Evolutionary conservation across 37 sponge, comb jelly and placozoan species (phyloP).

Genomic region (Halichondria panicea): DNA sequence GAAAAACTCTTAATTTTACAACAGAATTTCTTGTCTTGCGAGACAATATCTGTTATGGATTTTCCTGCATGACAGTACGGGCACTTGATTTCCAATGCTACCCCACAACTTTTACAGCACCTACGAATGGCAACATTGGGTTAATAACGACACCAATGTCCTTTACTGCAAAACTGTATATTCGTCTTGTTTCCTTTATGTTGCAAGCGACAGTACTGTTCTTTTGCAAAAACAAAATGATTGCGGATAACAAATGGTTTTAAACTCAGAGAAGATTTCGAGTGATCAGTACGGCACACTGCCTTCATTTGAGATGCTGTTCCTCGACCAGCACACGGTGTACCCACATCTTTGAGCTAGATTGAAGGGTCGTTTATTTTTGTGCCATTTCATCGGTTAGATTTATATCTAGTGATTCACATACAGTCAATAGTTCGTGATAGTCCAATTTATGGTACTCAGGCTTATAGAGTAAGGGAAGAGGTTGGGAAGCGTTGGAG

Average conservation of each 20-base stretch:
- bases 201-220: slow-evolving; percentile 55
- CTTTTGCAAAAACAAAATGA: slow-evolving; percentile 19
- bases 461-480: slow-evolving; percentile 28
- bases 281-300: slow-evolving; percentile 39
- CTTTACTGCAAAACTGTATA: slow-evolving; percentile 3
- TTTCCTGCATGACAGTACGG: slow-evolving; percentile 45
- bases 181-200: slow-evolving; percentile 39
- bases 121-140: slow-evolving; percentile 45
- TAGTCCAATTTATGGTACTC: slow-evolving; percentile 8
- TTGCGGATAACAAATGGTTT: slow-evolving; percentile 66
- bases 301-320: slow-evolving; percentile 64
- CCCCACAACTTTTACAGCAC: slow-evolving; percentile 67
- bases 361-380: slow-evolving; percentile 39
- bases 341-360: slow-evolving; percentile 46
- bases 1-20: not conserved
- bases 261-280: slow-evolving; percentile 39
- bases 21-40: slow-evolving; percentile 32
- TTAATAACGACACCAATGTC: slow-evolving; percentile 44
- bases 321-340: slow-evolving; percentile 49
- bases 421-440: slow-evolving; percentile 11
- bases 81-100: slow-evolving; percentile 62
- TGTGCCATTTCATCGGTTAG: slow-evolving; percentile 15
- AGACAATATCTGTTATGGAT: slow-evolving; percentile 9
- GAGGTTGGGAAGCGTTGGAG: slow-evolving; percentile 5
- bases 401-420: not conserved